Percentiles rank a stretch among this genome's conserved stretches.
Evolutionary conservation across 2,113 vertebrate genomes (phyloP).

Genomic region (Sakesphorus luctuosus): DNA sequence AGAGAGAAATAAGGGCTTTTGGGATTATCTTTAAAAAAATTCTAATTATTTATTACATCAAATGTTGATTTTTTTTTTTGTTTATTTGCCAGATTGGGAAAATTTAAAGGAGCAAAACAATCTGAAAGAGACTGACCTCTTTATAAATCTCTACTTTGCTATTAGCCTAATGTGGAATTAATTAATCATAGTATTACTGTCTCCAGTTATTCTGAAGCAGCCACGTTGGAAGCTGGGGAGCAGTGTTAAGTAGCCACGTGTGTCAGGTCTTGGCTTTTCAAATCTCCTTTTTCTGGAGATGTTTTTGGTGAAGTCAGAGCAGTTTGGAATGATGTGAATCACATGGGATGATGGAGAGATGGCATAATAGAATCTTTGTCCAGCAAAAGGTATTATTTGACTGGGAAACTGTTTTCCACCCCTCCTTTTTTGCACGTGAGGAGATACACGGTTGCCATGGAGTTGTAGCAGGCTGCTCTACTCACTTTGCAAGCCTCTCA

Average conservation of each 20-base stretch:
- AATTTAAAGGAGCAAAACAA: not conserved
- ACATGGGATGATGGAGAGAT: not conserved
- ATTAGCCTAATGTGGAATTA: not conserved
- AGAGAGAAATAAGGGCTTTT: not conserved
- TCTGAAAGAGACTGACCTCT: not conserved
- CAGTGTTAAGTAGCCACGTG: not conserved
- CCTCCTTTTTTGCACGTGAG: not conserved
- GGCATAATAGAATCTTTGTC: not conserved
- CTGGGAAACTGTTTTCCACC: not conserved
- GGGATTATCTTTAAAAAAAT: not conserved
- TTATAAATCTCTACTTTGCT: not conserved
- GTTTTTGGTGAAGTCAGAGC: not conserved
- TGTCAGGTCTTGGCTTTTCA: not conserved
- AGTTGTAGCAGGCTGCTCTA: not conserved
- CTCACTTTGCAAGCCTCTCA: not conserved
- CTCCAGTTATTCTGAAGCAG: not conserved
- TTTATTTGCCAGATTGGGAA: not conserved
- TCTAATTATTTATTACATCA: not conserved
- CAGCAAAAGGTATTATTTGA: not conserved
- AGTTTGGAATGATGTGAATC: not conserved
- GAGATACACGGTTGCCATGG: not conserved
- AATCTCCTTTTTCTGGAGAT: not conserved
- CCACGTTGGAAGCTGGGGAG: not conserved
- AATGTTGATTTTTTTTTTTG: not conserved
- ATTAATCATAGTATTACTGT: not conserved